These are phyloP conservation scores for Coracopsis vasa DNA, from an alignment of 2,113 vertebrate species.

Conservation along the genomic window DNA sequence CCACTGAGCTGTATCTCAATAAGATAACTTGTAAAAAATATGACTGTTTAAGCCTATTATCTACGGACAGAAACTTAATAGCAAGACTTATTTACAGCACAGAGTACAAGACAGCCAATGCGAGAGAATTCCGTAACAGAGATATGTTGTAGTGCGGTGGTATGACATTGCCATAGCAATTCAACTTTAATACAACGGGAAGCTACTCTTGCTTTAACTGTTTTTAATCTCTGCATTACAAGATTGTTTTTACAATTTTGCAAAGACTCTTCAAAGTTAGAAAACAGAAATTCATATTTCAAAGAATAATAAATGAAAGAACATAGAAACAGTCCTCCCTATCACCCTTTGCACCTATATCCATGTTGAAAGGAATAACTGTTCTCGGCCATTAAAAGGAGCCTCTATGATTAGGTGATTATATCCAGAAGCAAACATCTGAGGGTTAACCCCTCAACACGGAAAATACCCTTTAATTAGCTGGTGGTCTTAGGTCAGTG, in stretches of 20 bases:
- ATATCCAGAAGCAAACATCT: neutral
- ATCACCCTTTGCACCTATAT: neutral
- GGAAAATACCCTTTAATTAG: neutral
- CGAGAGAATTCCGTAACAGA: neutral
- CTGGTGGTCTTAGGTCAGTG: neutral
- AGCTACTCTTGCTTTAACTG: neutral
- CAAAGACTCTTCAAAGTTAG: neutral
- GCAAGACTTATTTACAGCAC: neutral
- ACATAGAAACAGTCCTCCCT: neutral
- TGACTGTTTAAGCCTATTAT: constrained; percentile 11
- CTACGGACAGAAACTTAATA: neutral
- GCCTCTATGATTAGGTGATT: neutral
- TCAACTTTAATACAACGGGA: neutral
- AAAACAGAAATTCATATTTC: neutral
- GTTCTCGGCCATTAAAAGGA: neutral
- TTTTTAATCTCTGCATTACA: neutral
- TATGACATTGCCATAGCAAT: neutral
- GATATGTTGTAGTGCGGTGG: neutral
- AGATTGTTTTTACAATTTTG: neutral
- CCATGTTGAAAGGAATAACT: neutral
- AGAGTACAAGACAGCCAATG: neutral
- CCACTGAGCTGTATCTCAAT: neutral
- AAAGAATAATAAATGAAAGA: neutral
- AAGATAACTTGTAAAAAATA: constrained; percentile 8
- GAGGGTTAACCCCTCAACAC: neutral